These are phyloP conservation scores for Latheticus oryzae DNA, from an alignment of 2,888 invertebrate genomes.

Conservation along the genomic window DNA sequence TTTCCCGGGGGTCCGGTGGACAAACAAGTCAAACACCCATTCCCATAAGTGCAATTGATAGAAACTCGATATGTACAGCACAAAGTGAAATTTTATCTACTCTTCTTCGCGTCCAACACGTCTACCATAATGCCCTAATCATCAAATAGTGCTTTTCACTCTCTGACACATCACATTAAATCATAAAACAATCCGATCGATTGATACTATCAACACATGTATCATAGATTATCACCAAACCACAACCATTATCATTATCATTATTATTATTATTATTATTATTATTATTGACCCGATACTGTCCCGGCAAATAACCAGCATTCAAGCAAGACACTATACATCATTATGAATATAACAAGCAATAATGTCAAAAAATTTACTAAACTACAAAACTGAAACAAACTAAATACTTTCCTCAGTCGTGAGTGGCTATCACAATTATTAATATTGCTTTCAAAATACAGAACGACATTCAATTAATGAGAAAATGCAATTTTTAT, in stretches of 20 bases:
- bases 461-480: constrained; percentile 8
- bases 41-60: constrained; percentile 44
- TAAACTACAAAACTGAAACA: too few relatives aligned
- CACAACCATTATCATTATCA: constrained; percentile 1
- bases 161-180: constrained; percentile 18
- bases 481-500: neutral
- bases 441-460: neutral
- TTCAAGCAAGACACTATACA: too few relatives aligned
- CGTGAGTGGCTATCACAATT: too few relatives aligned
- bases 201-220: too few relatives aligned
- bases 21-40: constrained; percentile 46
- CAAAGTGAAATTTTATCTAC: constrained; percentile 43
- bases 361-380: too few relatives aligned
- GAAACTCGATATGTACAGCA: constrained; percentile 42
- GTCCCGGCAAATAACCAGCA: too few relatives aligned
- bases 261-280: too few relatives aligned
- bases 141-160: constrained; percentile 17
- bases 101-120: constrained; percentile 15
- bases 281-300: too few relatives aligned
- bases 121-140: constrained; percentile 15
- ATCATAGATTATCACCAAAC: constrained; percentile 8
- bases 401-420: too few relatives aligned
- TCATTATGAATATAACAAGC: too few relatives aligned
- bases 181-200: constrained; percentile 20
- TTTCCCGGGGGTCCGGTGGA: constrained; percentile 42